Conservation (phyloP, 2,888 invertebrate species). For the Geotrupes spiniger region DNA sequence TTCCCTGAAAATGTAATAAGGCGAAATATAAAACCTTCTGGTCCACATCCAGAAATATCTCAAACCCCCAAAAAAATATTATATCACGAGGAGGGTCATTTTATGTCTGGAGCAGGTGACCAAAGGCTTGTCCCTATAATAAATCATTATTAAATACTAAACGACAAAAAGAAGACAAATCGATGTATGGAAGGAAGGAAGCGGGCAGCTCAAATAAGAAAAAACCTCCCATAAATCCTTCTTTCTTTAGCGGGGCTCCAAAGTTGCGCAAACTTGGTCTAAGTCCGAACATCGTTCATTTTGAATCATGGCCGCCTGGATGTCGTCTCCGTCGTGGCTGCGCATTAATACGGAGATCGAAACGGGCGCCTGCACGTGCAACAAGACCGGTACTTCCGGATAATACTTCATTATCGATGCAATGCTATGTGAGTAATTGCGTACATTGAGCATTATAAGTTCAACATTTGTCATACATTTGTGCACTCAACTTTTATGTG, state of each 20-base stretch:
- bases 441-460: slow-evolving; percentile 8
- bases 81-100: slow-evolving; percentile 23
- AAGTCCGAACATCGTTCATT: slow-evolving; percentile 51
- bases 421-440: slow-evolving; percentile 15
- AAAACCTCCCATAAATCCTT: slow-evolving; percentile 49
- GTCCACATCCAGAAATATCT: slow-evolving; percentile 7
- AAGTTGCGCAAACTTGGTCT: slow-evolving; percentile 50
- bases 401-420: slow-evolving; percentile 20
- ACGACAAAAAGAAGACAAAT: slow-evolving; percentile 51
- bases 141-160: slow-evolving; percentile 51
- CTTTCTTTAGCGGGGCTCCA: slow-evolving; percentile 44
- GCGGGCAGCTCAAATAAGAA: slow-evolving; percentile 37
- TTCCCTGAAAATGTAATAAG: no score
- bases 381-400: slow-evolving; percentile 24
- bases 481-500: background rate
- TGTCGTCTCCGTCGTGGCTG: slow-evolving; percentile 47
- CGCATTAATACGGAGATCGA: slow-evolving; percentile 45
- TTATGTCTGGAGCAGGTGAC: slow-evolving; percentile 34
- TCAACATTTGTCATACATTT: slow-evolving; percentile 1
- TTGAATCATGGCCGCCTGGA: slow-evolving; percentile 49
- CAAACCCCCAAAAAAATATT: slow-evolving; percentile 13
- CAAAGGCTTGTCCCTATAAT: slow-evolving; percentile 31
- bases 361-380: slow-evolving; percentile 35
- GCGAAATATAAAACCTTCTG: no score
- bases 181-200: slow-evolving; percentile 47